Conservation (phyloP, 1,140 invertebrate species). For the Alviniconcha marisindica region DNA sequence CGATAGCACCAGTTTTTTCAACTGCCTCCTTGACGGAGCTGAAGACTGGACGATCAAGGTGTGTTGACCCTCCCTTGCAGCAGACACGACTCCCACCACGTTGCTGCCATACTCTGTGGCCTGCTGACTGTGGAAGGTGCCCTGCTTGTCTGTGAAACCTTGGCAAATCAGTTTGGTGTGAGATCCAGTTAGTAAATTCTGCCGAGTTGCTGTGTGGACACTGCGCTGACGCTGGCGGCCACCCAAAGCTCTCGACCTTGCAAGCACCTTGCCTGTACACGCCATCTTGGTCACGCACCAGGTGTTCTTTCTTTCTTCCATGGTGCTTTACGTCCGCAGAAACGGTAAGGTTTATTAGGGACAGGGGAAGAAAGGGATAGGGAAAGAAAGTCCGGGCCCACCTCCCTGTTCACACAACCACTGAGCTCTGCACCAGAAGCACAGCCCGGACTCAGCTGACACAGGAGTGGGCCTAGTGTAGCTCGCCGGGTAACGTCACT, state of each 20-base stretch:
- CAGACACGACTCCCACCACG: conserved; percentile 97
- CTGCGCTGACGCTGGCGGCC: conserved; percentile 49
- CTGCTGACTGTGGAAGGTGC: conserved; percentile 88
- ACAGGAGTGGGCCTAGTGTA: too few relatives aligned
- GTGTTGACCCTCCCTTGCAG: conserved; percentile 95
- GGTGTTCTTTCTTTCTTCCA: too few relatives aligned
- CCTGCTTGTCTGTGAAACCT: conserved; percentile 96
- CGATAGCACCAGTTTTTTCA: conserved; percentile 90
- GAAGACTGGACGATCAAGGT: conserved; percentile 97
- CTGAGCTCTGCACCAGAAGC: too few relatives aligned
- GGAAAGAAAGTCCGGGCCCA: background rate
- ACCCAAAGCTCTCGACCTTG: conserved; percentile 57
- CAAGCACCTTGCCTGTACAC: conserved; percentile 57
- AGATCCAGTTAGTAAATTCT: conserved; percentile 88
- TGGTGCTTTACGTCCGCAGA: conserved; percentile 27
- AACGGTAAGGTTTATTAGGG: too few relatives aligned
- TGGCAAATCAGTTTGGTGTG: conserved; percentile 98
- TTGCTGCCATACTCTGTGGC: conserved; percentile 99
- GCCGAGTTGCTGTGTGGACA: conserved; percentile 82
- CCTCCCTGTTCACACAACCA: too few relatives aligned
- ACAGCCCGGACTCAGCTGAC: too few relatives aligned
- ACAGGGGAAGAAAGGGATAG: too few relatives aligned
- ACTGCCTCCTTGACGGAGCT: conserved; percentile 92
- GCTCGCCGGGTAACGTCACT: too few relatives aligned
- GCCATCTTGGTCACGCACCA: conserved; percentile 54